Evolutionary conservation across 2,113 vertebrate genomes (phyloP).

Genomic region (Alouatta palliata): DNA sequence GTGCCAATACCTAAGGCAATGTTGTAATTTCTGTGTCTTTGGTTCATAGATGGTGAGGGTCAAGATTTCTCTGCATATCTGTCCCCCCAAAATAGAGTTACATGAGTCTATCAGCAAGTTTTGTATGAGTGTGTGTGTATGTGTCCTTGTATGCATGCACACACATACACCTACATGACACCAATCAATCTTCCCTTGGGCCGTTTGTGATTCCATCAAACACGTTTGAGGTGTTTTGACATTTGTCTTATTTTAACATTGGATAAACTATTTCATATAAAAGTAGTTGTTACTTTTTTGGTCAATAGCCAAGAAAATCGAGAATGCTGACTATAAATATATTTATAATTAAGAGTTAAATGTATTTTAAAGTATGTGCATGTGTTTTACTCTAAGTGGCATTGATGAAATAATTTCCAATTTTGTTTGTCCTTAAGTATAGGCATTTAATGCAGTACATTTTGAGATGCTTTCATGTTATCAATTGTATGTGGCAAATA

Average conservation of each 20-base stretch:
- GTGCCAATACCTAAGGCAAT: not conserved
- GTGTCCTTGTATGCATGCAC: not conserved
- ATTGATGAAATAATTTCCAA: not conserved
- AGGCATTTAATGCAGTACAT: not conserved
- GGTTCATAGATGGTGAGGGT: not conserved
- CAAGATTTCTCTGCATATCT: not conserved
- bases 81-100: not conserved
- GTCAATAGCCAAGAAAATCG: not conserved
- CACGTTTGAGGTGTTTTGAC: not conserved
- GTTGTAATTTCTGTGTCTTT: not conserved
- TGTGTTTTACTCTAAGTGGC: not conserved
- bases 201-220: constrained; percentile 8
- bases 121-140: not conserved
- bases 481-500: not conserved
- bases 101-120: not conserved
- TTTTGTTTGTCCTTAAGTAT: constrained; percentile 30
- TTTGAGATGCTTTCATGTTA: not conserved
- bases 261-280: constrained; percentile 35
- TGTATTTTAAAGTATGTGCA: not conserved
- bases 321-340: not conserved
- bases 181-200: not conserved
- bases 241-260: not conserved
- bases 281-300: constrained; percentile 1
- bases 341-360: constrained; percentile 26
- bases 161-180: not conserved